These are phyloP conservation scores for Latrodectus geometricus DNA, from an alignment of 1,140 invertebrate genomes.

Conservation along the genomic window DNA sequence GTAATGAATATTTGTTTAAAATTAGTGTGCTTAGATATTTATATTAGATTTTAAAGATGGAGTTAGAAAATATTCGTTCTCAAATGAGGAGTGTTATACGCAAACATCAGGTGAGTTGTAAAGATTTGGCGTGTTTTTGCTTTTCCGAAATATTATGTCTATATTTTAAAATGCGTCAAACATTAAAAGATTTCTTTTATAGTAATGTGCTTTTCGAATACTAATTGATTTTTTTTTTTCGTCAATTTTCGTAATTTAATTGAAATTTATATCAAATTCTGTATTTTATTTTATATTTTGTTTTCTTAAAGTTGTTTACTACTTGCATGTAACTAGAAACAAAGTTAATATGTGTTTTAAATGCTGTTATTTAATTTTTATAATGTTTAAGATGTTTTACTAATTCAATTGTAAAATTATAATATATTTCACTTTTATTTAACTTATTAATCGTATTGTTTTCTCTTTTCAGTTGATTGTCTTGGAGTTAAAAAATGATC, in stretches of 20 bases:
- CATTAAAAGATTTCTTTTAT: too few relatives aligned
- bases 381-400: neutral
- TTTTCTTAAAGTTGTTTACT: neutral
- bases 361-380: neutral
- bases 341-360: neutral
- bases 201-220: too few relatives aligned
- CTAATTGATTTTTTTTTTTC: too few relatives aligned
- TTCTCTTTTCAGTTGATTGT: conserved; percentile 66
- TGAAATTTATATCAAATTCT: neutral
- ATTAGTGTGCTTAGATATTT: neutral
- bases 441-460: conserved; percentile 11
- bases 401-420: neutral
- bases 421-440: conserved; percentile 53
- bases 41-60: conserved; percentile 57
- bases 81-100: conserved; percentile 69
- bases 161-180: too few relatives aligned
- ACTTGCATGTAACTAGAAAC: neutral
- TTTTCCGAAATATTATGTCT: neutral
- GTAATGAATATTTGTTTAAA: neutral
- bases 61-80: conserved; percentile 67
- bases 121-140: neutral
- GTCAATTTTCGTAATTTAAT: neutral
- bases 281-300: neutral
- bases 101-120: conserved; percentile 68
- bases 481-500: conserved; percentile 65